Conservation (phyloP, 2,888 invertebrate genomes). For the Diarsia dahlii region DNA sequence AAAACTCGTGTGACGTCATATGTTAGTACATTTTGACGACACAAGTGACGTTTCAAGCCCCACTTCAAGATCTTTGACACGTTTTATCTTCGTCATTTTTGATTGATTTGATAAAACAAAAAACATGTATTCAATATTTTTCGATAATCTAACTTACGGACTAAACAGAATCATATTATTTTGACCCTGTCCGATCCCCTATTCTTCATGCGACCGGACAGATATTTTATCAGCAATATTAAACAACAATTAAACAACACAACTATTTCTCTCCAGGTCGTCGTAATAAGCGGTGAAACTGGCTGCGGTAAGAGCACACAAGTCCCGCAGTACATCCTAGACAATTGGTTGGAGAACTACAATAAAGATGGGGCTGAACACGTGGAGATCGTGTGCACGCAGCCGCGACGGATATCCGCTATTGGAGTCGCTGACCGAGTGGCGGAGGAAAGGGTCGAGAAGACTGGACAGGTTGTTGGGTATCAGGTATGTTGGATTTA, state of each 20-base stretch:
- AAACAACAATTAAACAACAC: not conserved
- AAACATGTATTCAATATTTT: no score
- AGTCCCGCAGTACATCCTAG: constrained; percentile 98
- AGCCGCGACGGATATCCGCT: constrained; percentile 97
- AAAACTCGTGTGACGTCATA: no score
- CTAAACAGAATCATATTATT: no score
- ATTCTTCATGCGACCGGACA: no score
- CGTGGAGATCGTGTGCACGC: constrained; percentile 97
- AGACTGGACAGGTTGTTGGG: constrained; percentile 93
- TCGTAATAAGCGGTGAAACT: constrained; percentile 95
- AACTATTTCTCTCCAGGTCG: constrained; percentile 80
- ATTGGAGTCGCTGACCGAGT: constrained; percentile 98
- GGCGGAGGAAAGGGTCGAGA: constrained; percentile 95
- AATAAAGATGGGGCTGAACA: constrained; percentile 90
- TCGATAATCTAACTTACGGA: no score
- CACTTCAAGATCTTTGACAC: no score
- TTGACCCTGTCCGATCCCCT: no score
- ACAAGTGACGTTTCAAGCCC: no score
- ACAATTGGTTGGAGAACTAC: constrained; percentile 94
- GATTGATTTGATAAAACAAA: no score
- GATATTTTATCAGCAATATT: not conserved
- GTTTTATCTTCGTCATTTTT: no score
- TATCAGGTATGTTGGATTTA: constrained; percentile 91
- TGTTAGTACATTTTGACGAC: no score
- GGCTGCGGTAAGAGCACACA: constrained; percentile 96